These are phyloP conservation scores for Coccyzus lansbergi DNA, from an alignment of 2,797 vertebrate genomes.

Conservation along the genomic window DNA sequence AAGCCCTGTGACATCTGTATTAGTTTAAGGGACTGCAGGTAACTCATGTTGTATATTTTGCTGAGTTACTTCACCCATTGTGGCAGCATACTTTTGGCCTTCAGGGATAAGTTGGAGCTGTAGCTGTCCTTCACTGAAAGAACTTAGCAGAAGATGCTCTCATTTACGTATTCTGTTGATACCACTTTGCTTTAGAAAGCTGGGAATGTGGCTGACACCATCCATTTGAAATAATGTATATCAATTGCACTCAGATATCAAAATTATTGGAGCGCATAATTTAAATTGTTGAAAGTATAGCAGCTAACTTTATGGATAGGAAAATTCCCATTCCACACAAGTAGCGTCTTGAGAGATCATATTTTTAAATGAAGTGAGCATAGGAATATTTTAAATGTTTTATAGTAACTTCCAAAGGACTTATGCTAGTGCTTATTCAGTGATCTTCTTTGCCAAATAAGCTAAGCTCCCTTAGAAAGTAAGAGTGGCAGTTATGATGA, in stretches of 20 bases:
- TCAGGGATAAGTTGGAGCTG: background rate
- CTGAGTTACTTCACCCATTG: background rate
- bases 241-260: background rate
- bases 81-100: background rate
- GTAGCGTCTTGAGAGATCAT: background rate
- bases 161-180: background rate
- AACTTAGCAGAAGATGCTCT: background rate
- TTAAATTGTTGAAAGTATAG: background rate
- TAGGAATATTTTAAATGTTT: background rate
- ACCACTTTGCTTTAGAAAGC: background rate
- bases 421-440: background rate
- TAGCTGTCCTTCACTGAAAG: background rate
- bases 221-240: background rate
- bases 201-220: background rate
- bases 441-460: background rate
- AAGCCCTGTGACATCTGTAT: background rate
- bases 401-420: background rate
- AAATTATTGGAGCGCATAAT: background rate
- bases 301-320: background rate
- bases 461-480: background rate
- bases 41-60: background rate
- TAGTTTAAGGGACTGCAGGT: background rate
- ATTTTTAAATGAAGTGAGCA: background rate
- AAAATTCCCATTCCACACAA: background rate
- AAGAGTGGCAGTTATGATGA: background rate